Evolutionary conservation across 2,113 vertebrate genomes (phyloP), one percentile per base, ranked within the genome.

Genomic region (Tragelaphus scriptus): DNA sequence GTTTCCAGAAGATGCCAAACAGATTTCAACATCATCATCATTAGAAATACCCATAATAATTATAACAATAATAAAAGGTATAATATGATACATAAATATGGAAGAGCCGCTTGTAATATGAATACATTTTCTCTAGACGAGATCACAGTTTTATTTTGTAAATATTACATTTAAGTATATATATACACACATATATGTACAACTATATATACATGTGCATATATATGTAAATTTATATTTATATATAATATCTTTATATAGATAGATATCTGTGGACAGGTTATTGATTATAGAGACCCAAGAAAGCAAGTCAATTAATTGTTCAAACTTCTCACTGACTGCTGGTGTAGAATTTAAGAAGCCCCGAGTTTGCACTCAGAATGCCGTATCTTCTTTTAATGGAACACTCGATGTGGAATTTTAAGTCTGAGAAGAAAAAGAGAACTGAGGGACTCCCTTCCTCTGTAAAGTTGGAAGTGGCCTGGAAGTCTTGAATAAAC

Each of bases 71-170:
- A 99, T 99, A 99, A 98, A 99, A 98, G 95, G 98, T 98, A 99
- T 98, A 99, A 99, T 99, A 99, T 98, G 98, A 98, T 99, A 99
- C 98, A 99, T 98, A 99, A 99, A 99, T 99, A 99, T 98, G 98
- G 99, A 99, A 98, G 98, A 99, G 98, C 98, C 98, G 98, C 99
- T 98, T 98, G 98, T 99, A 99, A 99, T 99, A 98, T 98, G 99
- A 99, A 98, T 99, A 99, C 98, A 99, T 98, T 99, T 99, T 99
- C 98, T 99, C 98, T 99, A 98, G 98, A 99, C 97, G 98, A 99
- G 98, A 99, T 99, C 99, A 99, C 99, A 99, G 99, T 99, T 99
- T 99, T 99, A 99, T 99, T 97, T 99, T 99, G 98, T 99, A 99
- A 99, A 99, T 98, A 99, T 99, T 99, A 98, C 98, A 99, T 98